Conservation (phyloP, 1,140 invertebrate species). For the Hypsibius dujardini region DNA sequence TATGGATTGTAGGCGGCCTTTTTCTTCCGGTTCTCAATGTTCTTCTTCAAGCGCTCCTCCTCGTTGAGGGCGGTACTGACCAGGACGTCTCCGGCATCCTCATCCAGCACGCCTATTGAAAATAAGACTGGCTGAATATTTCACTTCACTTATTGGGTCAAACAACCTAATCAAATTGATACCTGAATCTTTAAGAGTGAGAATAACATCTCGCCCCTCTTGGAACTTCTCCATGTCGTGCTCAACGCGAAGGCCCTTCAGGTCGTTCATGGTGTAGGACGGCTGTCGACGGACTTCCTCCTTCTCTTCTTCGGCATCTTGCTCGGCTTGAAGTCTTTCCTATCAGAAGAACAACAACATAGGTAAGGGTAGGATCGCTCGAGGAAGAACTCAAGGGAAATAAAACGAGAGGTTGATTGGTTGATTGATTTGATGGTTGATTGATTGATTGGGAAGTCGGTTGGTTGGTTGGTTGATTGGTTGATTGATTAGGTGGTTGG, state of each 20-base stretch:
- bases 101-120: slow-evolving; percentile 50
- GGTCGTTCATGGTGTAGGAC: slow-evolving; percentile 48
- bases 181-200: slow-evolving; percentile 70
- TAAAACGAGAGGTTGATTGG: no score
- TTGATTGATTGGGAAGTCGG: no score
- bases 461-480: no score
- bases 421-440: no score
- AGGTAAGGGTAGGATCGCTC: no score
- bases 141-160: slow-evolving; percentile 12
- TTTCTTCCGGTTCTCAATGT: slow-evolving; percentile 63
- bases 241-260: slow-evolving; percentile 68
- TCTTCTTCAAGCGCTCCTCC: slow-evolving; percentile 73
- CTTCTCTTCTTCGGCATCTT: slow-evolving; percentile 42
- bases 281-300: neutral
- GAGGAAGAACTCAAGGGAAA: no score
- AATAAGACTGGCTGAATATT: slow-evolving; percentile 15
- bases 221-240: slow-evolving; percentile 58
- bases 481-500: neutral
- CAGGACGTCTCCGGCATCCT: slow-evolving; percentile 59
- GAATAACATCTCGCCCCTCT: slow-evolving; percentile 64
- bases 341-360: no score
- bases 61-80: slow-evolving; percentile 91
- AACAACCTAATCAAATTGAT: slow-evolving; percentile 15
- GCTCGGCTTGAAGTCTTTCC: slow-evolving; percentile 45
- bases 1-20: slow-evolving; percentile 62